Evolutionary conservation across 2,888 invertebrate genomes (phyloP).

Genomic region (Taenaris catops): DNA sequence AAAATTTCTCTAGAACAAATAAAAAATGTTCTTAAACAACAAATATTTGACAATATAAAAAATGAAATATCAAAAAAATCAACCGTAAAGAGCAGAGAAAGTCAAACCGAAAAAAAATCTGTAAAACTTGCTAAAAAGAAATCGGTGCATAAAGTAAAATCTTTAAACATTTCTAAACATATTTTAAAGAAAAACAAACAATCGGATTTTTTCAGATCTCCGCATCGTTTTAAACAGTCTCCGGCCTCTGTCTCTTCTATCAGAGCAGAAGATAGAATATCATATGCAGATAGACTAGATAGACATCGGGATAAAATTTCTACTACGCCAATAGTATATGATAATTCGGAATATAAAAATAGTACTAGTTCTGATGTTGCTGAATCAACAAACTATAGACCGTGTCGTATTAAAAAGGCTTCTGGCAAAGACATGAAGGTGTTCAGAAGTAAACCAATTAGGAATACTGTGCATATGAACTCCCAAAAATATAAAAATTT

Average conservation of each 20-base stretch:
- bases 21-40: slow-evolving; percentile 44
- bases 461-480: slow-evolving; percentile 4
- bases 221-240: slow-evolving; percentile 5
- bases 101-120: slow-evolving; percentile 18
- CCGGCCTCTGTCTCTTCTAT: slow-evolving; percentile 33
- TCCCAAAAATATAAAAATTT: slow-evolving; percentile 6
- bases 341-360: slow-evolving; percentile 17
- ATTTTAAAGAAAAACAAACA: slow-evolving; percentile 32
- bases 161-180: slow-evolving; percentile 58
- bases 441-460: not conserved
- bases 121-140: slow-evolving; percentile 35
- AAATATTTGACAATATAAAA: slow-evolving; percentile 30
- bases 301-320: slow-evolving; percentile 40
- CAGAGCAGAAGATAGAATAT: slow-evolving; percentile 27
- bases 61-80: slow-evolving; percentile 2
- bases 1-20: slow-evolving; percentile 61
- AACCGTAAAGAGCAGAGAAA: slow-evolving; percentile 19
- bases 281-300: too few species aligned
- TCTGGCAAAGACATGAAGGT: slow-evolving; percentile 21
- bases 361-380: slow-evolving; percentile 20
- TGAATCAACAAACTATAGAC: slow-evolving; percentile 8
- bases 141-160: slow-evolving; percentile 60
- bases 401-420: slow-evolving; percentile 16
- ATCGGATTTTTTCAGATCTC: slow-evolving; percentile 7
- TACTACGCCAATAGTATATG: slow-evolving; percentile 33